Evolutionary conservation across 2,797 vertebrate species (phyloP), one percentile per base, ranked within the genome.

Genomic region (Falco columbarius): DNA sequence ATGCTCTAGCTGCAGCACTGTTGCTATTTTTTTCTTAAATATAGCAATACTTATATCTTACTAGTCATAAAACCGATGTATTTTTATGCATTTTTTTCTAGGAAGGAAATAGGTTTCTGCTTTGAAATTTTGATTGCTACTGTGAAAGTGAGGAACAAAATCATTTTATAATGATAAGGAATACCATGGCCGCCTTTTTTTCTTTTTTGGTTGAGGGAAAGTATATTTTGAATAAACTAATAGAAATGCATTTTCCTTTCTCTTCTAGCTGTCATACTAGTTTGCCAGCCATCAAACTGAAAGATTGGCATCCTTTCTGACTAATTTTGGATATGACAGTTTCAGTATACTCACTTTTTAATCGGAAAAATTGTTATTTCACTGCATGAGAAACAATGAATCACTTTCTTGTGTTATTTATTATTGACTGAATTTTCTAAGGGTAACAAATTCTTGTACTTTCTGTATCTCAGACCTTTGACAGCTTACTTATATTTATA

Each of bases 401-500:
- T 68, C 18, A 21, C 27, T 49, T 71, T 17, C 52, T 63, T 36
- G 26, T 42, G n/a, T 68, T 32, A 36, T 42, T 70, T 63, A 47
- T 67, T 67, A 74, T 32, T 65, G 32, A 71, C 66, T 66, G 13
- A 51, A 30, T 67, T 58, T 75, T 42, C 44, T 42, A 26, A 15
- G 15, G 15, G 30, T 56, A 46, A 71, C 9, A 52, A 61, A 34
- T 61, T 52, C 21, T 34, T 42, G 8, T 52, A 20, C 7, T 46
- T 46, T 54, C 61, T 62, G 27, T 63, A 62, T 72, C n/a, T 77
- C 71, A 89, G 84, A 84, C 63, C 66, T 58, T 86, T 51, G 79
- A 80, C 80, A 52, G n/a, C 40, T 44, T 32, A 75, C 91, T 91
- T 94, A 36, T 95, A 71, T 59, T 94, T 93, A 56, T 92, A 83